Percentiles rank a stretch among this genome's conserved stretches.
Conservation (phyloP, 1,140 invertebrate species). For the Protaetia brevitarsis region DNA sequence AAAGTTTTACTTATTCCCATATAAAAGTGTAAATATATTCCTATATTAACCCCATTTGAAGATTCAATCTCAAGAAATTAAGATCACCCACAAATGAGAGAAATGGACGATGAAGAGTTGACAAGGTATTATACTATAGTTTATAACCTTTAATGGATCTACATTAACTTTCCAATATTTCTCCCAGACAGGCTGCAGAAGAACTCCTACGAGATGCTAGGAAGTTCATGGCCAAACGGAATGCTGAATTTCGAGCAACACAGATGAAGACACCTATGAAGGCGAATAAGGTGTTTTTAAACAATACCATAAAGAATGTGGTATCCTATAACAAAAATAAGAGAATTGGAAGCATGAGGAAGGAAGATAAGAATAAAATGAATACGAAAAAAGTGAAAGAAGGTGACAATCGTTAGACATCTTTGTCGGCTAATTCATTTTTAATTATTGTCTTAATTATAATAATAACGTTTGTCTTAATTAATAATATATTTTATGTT, state of each 20-base stretch:
- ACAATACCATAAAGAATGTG: constrained; percentile 8
- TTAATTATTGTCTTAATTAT: no score
- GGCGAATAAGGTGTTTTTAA: constrained; percentile 11
- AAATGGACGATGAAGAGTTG: constrained; percentile 20
- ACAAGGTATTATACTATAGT: constrained; percentile 10
- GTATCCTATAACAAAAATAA: neutral
- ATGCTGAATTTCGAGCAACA: constrained; percentile 18
- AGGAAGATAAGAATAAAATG: neutral
- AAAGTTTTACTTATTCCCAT: no score
- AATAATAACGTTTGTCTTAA: no score
- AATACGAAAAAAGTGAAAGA: neutral
- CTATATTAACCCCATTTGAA: no score
- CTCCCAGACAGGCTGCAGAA: constrained; percentile 5
- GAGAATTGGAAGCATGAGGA: neutral
- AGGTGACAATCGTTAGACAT: no score
- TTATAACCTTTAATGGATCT: neutral
- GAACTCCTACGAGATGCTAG: constrained; percentile 3
- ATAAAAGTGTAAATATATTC: no score
- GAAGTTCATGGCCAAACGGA: constrained; percentile 17
- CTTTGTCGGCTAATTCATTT: no score
- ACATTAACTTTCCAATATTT: no score
- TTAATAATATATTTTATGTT: no score
- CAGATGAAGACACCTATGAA: constrained; percentile 13
- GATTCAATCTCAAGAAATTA: no score
- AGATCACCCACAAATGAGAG: neutral